Evolutionary conservation across 2,113 vertebrate species (phyloP).

Genomic region (Pseudorasbora parva): DNA sequence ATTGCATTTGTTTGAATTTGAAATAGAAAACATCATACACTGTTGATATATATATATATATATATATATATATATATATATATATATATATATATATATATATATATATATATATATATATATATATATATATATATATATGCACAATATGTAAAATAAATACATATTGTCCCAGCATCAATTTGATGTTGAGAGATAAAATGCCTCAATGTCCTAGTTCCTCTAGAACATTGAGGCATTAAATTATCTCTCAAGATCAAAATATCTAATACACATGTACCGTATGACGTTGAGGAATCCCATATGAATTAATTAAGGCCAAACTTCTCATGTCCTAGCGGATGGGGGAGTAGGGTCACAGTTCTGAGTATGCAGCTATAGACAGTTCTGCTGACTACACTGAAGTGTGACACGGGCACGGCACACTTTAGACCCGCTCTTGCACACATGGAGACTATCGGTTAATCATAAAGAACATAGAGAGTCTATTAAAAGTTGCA

Average conservation of each 20-base stretch:
- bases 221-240: too few species aligned
- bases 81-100: too few species aligned
- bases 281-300: not conserved
- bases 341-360: not conserved
- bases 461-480: not conserved
- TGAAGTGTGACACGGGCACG: constrained; percentile 10
- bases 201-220: too few species aligned
- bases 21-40: not conserved
- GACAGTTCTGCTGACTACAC: constrained; percentile 28
- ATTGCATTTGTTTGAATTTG: not conserved
- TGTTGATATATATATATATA: too few species aligned
- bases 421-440: not conserved
- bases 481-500: not conserved
- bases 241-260: too few species aligned
- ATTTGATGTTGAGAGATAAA: too few species aligned
- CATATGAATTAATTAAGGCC: not conserved
- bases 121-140: too few species aligned
- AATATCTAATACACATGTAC: not conserved
- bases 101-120: too few species aligned
- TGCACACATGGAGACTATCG: not conserved
- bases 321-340: not conserved
- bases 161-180: too few species aligned
- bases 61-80: too few species aligned
- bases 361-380: constrained; percentile 5
- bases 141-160: not conserved